These are phyloP conservation scores for Chaenocephalus aceratus DNA, from an alignment of 2,113 vertebrate species.

Conservation along the genomic window DNA sequence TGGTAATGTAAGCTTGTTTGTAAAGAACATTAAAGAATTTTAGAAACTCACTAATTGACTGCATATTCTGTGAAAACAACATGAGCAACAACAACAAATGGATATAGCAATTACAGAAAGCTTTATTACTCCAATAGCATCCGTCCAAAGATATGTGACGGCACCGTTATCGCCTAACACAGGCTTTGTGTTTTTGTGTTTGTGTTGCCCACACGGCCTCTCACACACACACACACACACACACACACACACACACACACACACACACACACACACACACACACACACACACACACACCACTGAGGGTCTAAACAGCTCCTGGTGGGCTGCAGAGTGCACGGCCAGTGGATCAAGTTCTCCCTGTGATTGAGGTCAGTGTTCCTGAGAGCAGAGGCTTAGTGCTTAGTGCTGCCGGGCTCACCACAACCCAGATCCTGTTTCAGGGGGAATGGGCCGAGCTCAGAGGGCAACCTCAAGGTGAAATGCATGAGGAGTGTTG, in stretches of 20 bases:
- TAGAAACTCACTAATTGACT: no score
- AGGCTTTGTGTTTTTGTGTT: neutral
- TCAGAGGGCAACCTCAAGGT: slow-evolving; percentile 69
- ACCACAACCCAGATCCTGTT: slow-evolving; percentile 71
- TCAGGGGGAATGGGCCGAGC: slow-evolving; percentile 58
- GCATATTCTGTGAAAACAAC: no score
- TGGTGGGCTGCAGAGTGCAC: slow-evolving; percentile 50
- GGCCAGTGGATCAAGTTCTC: slow-evolving; percentile 73
- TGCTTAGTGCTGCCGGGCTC: slow-evolving; percentile 44
- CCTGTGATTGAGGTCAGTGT: slow-evolving; percentile 64
- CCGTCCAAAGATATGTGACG: neutral
- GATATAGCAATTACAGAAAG: no score
- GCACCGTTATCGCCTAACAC: neutral
- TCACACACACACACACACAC: neutral
- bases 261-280: neutral
- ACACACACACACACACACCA: slow-evolving; percentile 1
- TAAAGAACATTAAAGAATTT: no score
- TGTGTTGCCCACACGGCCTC: neutral
- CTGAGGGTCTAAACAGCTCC: slow-evolving; percentile 39
- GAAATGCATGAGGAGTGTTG: slow-evolving; percentile 47
- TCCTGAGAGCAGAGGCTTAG: slow-evolving; percentile 52
- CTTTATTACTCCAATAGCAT: neutral
- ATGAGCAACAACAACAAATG: no score
- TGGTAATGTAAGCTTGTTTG: no score
- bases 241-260: slow-evolving; percentile 7